Conservation (phyloP, 2,113 vertebrate species). For the Pelecanoides urinatrix region DNA sequence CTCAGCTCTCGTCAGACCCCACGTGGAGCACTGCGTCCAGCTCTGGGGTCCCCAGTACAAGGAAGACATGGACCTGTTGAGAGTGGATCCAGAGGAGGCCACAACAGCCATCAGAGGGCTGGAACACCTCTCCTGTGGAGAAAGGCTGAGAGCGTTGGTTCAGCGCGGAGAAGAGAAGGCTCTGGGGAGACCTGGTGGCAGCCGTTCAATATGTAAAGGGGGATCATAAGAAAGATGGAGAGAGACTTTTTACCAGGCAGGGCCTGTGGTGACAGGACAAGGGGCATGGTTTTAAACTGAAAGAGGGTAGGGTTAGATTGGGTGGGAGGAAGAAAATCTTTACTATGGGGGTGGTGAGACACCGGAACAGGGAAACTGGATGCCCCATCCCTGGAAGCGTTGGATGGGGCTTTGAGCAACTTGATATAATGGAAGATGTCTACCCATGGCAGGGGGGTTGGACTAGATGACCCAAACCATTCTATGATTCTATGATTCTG, state of each 20-base stretch:
- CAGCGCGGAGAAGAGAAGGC: background rate
- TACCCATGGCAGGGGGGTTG: background rate
- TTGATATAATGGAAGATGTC: background rate
- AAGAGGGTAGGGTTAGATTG: background rate
- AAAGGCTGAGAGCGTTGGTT: background rate
- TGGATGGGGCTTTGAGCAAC: background rate
- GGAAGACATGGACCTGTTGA: background rate
- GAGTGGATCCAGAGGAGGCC: background rate
- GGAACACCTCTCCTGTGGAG: background rate
- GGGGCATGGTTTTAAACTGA: background rate
- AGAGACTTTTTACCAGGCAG: background rate
- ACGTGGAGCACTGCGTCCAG: background rate
- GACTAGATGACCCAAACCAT: background rate
- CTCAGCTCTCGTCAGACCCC: background rate
- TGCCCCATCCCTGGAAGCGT: background rate
- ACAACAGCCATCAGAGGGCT: background rate
- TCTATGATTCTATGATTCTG: background rate
- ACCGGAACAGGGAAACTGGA: background rate
- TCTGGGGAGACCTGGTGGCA: background rate
- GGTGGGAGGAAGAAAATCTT: background rate
- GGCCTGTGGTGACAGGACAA: background rate
- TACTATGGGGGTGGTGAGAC: background rate
- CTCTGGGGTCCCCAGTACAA: background rate
- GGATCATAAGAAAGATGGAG: background rate
- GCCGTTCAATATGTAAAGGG: background rate